Conservation (phyloP, 2,888 invertebrate genomes). For the Drosophila greeni region DNA sequence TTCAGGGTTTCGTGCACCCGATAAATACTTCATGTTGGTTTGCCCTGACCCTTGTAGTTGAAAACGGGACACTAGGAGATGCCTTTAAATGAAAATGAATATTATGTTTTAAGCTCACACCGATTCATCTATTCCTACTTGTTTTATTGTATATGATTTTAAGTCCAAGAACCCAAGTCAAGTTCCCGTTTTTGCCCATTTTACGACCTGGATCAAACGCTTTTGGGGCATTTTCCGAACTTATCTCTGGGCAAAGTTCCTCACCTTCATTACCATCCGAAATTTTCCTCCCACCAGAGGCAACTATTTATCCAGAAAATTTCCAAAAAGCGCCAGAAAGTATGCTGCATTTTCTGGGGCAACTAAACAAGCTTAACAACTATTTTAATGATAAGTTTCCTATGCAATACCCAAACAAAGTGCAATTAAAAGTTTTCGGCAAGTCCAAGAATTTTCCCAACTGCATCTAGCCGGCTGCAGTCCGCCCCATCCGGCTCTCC, state of each 20-base stretch:
- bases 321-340: slow-evolving; percentile 27
- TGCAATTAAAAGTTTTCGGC: slow-evolving; percentile 57
- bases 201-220: not conserved
- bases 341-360: slow-evolving; percentile 28
- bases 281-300: slow-evolving; percentile 12
- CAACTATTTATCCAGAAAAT: slow-evolving; percentile 39
- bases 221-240: not conserved
- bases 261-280: slow-evolving; percentile 37
- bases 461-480: slow-evolving; percentile 10
- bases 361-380: slow-evolving; percentile 45
- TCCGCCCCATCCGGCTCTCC: slow-evolving; percentile 2
- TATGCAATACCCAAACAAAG: slow-evolving; percentile 43
- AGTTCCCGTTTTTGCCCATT: not conserved
- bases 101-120: too few species aligned
- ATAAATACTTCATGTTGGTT: slow-evolving; percentile 13
- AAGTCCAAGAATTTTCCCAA: slow-evolving; percentile 31
- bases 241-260: slow-evolving; percentile 8
- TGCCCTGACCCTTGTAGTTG: not conserved
- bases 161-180: not conserved
- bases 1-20: slow-evolving; percentile 16
- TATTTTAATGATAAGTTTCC: slow-evolving; percentile 58
- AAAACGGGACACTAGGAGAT: too few species aligned
- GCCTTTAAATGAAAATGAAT: too few species aligned
- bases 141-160: not conserved
- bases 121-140: not conserved